Evolutionary conservation across 1,140 invertebrate species (phyloP), one percentile per base, ranked within the genome.

Genomic region (Drosophila ambigua): DNA sequence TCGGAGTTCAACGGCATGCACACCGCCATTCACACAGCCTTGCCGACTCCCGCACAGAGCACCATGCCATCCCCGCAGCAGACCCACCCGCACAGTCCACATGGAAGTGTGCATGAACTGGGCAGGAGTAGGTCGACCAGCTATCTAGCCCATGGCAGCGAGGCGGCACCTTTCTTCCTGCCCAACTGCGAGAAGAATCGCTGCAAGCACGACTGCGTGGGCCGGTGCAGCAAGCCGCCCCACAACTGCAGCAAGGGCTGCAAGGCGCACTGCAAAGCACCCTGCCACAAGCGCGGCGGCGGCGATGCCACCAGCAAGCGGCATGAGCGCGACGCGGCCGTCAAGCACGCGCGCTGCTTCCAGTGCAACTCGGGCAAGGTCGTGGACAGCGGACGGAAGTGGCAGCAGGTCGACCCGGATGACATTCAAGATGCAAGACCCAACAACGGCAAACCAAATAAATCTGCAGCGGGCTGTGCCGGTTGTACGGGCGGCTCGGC

Each of bases 151-250:
- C 2, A 28, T 7, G 6, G n/a, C 26, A 7, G 31, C 1, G 13
- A 31, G 2, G 20, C 13, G 23, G 15, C n/a, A 0, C 28, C 6
- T 2, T 75, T 75, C 62, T 75, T 59, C 23, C 39, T 75, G 44
- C 72, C 72, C 35, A 28, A 74, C 35, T 49, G 53, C 35, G 26
- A 43, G 7, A 49, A 74, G 5, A 43, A 53, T 4, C 48, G 44
- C 26, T 72, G 68, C 54, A 67, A 59, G 43, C 1, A 15, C 2
- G 11, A 31, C 5, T 58, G 49, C 28, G 2, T 8, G 0, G 66
- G 39, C 0, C 11, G 2, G 0, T 55, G 60, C 48, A 41, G 51
- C 4, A 23, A 15, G 3, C 1, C 35, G 0, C 43, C 48, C 0
- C 64, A 72, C 31, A 24, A 60, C 13, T 72, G 68, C 15, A 6